Base-by-base conservation (phyloP, 2,113 vertebrate species). In the Solea solea region DNA sequence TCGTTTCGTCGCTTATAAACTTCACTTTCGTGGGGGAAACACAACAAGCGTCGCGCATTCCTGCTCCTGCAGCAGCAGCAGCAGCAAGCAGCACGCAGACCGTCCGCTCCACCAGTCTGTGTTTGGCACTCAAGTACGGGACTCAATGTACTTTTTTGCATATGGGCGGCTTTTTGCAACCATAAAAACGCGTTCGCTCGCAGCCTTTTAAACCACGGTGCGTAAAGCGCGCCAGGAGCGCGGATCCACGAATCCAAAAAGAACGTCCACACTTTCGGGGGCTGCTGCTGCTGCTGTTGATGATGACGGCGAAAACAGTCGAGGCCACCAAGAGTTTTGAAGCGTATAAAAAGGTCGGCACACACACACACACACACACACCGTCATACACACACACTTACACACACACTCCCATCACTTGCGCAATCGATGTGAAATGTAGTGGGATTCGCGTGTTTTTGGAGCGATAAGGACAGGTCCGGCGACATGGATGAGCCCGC, bases 71-170 rank as follows among this genome's bases (percentile, higher is more conserved):
- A 69, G 34, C 34, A 34, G 34, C 34, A 34, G 34, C 34, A 34
- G 34, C 34, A 34, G 34, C 34, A 34, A 34, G 34, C 34, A 34
- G 15, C 14, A 6, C 2, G 74, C 60, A 39, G 62, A 46, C 66
- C 62, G 73, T 73, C 74, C 64, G 52, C 83, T 82, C 40, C 52
- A 74, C 72, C 61, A 28, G 68, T 34, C 76, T 63, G 66, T 65
- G 63, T 86, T 80, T 85, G 86, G 66, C 85, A 83, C 34, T 76
- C 69, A 64, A 71, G 63, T 48, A 69, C 78, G 73, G 90, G 82
- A 91, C 92, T 92, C 66, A 86, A 88, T 92, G 90, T 91, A 91
- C 88, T 90, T 90, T 34, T 91, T 81, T 85, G 84, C 88, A 90
- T 87, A 91, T 80, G 89, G 90, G 88, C 89, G 87, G 85, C 72